These are phyloP conservation scores for Melanotaenia pygmaea DNA, from an alignment of 2,797 vertebrate genomes.

Conservation along the genomic window DNA sequence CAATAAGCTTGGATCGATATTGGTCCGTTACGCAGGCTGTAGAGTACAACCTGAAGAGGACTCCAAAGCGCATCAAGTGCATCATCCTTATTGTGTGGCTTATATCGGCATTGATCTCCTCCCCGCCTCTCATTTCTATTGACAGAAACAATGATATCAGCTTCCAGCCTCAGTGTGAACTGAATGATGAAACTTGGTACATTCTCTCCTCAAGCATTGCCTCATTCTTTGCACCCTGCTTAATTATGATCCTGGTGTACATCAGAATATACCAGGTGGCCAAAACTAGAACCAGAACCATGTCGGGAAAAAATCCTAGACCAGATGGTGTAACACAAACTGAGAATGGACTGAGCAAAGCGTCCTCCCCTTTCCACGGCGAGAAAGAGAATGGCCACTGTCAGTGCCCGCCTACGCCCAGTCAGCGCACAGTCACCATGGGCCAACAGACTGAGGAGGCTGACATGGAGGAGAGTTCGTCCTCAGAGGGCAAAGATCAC, in stretches of 20 bases:
- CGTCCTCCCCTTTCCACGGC: constrained; percentile 72
- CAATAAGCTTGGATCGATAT: constrained; percentile 94
- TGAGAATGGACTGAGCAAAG: constrained; percentile 87
- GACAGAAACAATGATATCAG: constrained; percentile 81
- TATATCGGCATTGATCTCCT: constrained; percentile 92
- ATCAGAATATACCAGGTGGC: constrained; percentile 95
- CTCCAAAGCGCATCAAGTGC: constrained; percentile 90
- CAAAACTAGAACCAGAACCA: constrained; percentile 90
- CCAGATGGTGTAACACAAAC: constrained; percentile 84
- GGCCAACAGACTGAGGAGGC: constrained; percentile 79
- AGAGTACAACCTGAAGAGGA: constrained; percentile 92
- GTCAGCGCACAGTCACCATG: constrained; percentile 64
- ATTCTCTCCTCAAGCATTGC: constrained; percentile 92
- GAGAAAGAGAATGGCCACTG: constrained; percentile 87
- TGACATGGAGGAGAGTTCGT: constrained; percentile 89
- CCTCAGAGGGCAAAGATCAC: constrained; percentile 86
- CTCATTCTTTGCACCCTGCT: constrained; percentile 94
- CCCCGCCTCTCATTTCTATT: constrained; percentile 89
- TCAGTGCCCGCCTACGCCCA: constrained; percentile 76
- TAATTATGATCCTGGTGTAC: constrained; percentile 95
- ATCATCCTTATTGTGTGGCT: constrained; percentile 91
- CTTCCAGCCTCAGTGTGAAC: constrained; percentile 86
- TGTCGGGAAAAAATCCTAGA: constrained; percentile 85
- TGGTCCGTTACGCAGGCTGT: constrained; percentile 95
- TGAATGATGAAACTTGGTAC: constrained; percentile 96